These are phyloP conservation scores for Crematogaster levior DNA, from an alignment of 2,888 invertebrate species.

Conservation along the genomic window DNA sequence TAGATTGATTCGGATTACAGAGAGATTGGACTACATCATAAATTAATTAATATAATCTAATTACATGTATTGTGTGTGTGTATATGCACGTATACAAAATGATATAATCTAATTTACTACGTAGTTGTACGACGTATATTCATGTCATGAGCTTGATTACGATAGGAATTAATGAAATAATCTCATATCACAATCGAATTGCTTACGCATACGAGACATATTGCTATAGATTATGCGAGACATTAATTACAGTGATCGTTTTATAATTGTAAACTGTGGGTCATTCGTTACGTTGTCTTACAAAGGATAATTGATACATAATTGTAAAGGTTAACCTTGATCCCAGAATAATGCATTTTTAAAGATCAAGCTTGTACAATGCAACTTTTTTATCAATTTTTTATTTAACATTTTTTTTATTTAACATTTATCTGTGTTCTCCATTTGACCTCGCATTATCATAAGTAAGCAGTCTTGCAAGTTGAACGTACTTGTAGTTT, in stretches of 20 bases:
- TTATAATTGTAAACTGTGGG: no score
- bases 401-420: no score
- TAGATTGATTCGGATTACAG: no score
- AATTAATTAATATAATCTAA: conserved; percentile 24
- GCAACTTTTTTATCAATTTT: not conserved
- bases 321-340: not conserved
- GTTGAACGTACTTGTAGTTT: not conserved
- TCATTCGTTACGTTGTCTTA: not conserved
- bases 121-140: not conserved
- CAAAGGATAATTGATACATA: not conserved
- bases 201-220: not conserved
- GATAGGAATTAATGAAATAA: not conserved
- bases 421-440: not conserved
- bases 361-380: not conserved
- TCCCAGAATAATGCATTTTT: not conserved
- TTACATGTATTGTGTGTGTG: not conserved
- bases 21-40: not conserved
- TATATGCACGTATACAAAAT: not conserved
- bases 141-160: not conserved
- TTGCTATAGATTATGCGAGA: not conserved
- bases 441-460: not conserved
- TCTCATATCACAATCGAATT: not conserved
- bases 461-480: not conserved
- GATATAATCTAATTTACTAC: not conserved
- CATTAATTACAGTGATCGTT: not conserved